Evolutionary conservation across 2,797 vertebrate species (phyloP), one percentile per base, ranked within the genome.

Genomic region (Morus bassanus): DNA sequence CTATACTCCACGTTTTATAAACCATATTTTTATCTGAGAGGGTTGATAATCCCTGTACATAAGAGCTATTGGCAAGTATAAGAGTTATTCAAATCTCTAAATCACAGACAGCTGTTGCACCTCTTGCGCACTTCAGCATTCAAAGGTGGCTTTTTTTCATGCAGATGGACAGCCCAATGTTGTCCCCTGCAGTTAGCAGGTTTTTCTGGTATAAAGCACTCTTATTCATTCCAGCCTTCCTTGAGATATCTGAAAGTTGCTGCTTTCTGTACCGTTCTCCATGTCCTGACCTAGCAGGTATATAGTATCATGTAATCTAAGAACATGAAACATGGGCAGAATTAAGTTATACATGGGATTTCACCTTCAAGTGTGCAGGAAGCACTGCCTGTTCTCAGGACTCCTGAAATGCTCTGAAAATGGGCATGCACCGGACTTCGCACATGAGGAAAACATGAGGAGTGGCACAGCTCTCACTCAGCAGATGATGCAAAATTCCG

Each of bases 391-490:
- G 33, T 41, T 53, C 67, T 59, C 28, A 7, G 14, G 70, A 53
- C 27, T 18, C 45, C 39, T 19, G 50, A 69, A 61, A 39, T 0
- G 3, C 43, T 65, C 76, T 24, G 25, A 30, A 82, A 57, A 83
- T 5, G 10, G 64, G 28, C 18, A 61, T 2, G 4, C n/a, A 33
- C 61, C 3, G 15, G 25, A 37, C 33, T 48, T 22, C 28, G 25
- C 27, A 23, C 3, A 3, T 5, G 6, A 51, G 27, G 74, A 75
- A 56, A 11, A 31, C 0, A 1, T 5, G 6, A 51, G 27, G 54
- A 37, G 19, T 8, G 22, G 48, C 39, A 16, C 7, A 4, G n/a
- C 5, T 35, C 7, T 46, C 0, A 0, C 37, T 63, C 19, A 12
- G 56, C 78, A 37, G 5, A 30, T 6, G 22, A 61, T 17, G n/a